phyloP scores from a whole-genome alignment of 2,797 vertebrate genomes.

The Acrossocheilus fasciatus region DNA sequence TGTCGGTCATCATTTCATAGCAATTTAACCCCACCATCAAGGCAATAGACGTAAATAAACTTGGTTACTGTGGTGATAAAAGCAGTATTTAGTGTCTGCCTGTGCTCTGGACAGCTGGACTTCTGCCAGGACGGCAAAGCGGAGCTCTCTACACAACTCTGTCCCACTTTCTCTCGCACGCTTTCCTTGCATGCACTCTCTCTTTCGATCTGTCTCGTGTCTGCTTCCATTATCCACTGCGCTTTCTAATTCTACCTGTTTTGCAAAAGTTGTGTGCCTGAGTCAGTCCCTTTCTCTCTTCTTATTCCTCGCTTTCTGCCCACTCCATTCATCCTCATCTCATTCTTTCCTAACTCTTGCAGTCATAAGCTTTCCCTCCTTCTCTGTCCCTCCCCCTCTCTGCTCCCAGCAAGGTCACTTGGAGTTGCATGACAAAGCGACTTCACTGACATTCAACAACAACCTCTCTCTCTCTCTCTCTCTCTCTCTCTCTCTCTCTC shows the following conservation, averaged over 20 bases:
- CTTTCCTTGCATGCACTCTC: constrained; percentile 5
- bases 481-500: constrained; percentile 41
- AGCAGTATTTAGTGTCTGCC: constrained; percentile 59
- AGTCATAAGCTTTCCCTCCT: constrained; percentile 38
- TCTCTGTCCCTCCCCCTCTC: constrained; percentile 10
- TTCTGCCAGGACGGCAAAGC: constrained; percentile 44
- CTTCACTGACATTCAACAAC: constrained; percentile 31
- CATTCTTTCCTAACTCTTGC: constrained; percentile 19
- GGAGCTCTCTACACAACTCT: constrained; percentile 44
- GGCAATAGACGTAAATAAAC: constrained; percentile 48
- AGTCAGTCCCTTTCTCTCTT: constrained; percentile 4
- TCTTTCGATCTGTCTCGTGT: background rate
- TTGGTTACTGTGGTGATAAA: constrained; percentile 60
- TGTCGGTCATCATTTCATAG: constrained; percentile 40
- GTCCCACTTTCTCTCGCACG: constrained; percentile 43
- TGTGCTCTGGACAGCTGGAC: constrained; percentile 60
- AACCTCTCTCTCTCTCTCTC: constrained; percentile 41
- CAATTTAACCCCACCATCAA: constrained; percentile 30
- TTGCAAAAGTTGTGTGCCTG: constrained; percentile 8
- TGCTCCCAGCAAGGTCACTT: constrained; percentile 54
- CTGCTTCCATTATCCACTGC: constrained; percentile 15
- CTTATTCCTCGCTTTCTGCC: background rate
- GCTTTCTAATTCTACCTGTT: constrained; percentile 14
- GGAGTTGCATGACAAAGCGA: constrained; percentile 52
- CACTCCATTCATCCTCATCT: constrained; percentile 27